These are phyloP conservation scores for Pseudopipra pipra DNA, from an alignment of 2,113 vertebrate genomes.

Conservation along the genomic window DNA sequence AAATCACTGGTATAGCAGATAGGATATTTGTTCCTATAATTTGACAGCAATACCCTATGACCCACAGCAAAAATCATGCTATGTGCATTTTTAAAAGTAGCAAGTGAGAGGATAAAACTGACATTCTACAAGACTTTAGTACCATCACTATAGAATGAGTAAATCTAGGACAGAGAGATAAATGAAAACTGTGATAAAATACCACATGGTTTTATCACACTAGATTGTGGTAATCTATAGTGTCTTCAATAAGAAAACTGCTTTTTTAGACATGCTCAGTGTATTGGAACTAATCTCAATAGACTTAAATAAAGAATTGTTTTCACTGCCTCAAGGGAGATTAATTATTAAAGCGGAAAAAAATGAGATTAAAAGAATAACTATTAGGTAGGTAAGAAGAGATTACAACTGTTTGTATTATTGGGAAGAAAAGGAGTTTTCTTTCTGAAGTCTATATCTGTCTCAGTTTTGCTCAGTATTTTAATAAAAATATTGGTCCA, in stretches of 20 bases:
- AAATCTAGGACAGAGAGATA: neutral
- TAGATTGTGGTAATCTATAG: neutral
- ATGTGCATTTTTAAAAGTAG: neutral
- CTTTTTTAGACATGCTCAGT: neutral
- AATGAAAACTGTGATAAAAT: neutral
- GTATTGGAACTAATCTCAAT: neutral
- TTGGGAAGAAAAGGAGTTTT: neutral
- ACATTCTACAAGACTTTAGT: neutral
- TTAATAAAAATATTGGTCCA: neutral
- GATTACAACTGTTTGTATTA: neutral
- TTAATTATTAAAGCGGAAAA: conserved; percentile 10
- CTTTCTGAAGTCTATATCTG: neutral
- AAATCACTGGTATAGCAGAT: neutral
- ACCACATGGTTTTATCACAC: neutral
- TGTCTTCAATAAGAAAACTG: neutral
- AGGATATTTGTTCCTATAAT: neutral
- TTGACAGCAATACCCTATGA: neutral
- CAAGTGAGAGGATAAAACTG: neutral
- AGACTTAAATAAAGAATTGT: neutral
- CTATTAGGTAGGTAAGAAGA: neutral
- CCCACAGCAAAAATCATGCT: neutral
- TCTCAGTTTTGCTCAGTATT: neutral
- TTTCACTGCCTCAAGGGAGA: neutral
- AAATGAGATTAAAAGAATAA: neutral
- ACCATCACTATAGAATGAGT: neutral